Conservation (phyloP, 35 echinoderm and acorn worm genomes). For the Hemicentrotus pulcherrimus region DNA sequence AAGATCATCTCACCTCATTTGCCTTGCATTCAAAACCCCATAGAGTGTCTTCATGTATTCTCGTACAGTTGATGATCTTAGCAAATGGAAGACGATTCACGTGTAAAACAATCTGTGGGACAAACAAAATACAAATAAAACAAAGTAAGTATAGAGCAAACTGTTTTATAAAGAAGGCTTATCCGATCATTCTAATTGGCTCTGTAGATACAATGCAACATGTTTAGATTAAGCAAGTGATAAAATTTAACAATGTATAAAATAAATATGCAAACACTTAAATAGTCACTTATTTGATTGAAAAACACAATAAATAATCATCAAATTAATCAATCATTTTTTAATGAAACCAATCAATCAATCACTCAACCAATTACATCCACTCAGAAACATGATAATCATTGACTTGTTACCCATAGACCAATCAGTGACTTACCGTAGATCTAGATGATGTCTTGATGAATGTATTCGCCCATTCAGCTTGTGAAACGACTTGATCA, state of each 20-base stretch:
- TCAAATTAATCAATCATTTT: no score
- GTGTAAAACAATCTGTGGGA: neutral
- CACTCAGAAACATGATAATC: no score
- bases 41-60: neutral
- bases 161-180: no score
- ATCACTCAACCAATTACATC: neutral
- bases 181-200: no score
- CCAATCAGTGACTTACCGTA: neutral
- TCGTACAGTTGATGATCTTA: slow-evolving; percentile 13
- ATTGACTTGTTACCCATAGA: no score
- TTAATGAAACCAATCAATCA: neutral
- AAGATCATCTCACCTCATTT: slow-evolving; percentile 4
- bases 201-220: no score
- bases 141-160: neutral
- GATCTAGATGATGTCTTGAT: slow-evolving; percentile 1
- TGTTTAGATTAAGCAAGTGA: no score
- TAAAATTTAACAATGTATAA: no score
- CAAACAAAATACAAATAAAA: neutral
- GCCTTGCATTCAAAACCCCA: slow-evolving; percentile 31
- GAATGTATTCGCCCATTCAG: slow-evolving; percentile 31
- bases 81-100: neutral
- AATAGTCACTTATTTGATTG: no score
- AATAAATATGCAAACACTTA: no score
- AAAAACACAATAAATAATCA: no score
- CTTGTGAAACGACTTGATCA: neutral